phyloP scores from a whole-genome alignment of 2,797 vertebrate species.

The Eutrigla gurnardus region DNA sequence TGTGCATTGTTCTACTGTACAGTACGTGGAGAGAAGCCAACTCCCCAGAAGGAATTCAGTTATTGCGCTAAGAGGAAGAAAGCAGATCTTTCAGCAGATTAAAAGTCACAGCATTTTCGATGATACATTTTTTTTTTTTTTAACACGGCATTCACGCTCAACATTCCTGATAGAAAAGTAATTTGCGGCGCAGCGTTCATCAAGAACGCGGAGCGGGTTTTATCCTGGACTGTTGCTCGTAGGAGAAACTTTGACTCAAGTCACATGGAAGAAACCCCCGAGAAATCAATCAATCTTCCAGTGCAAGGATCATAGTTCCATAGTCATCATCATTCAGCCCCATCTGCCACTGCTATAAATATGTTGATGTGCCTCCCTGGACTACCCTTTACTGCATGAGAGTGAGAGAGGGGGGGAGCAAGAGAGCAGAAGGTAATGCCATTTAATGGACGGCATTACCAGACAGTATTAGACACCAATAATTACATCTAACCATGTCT shows the following conservation, averaged over 20 bases:
- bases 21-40: conserved; percentile 41
- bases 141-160: conserved; percentile 11
- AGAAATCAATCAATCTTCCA: conserved; percentile 71
- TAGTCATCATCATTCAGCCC: conserved; percentile 41
- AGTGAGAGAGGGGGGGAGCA: conserved; percentile 70
- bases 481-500: conserved; percentile 98
- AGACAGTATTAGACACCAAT: conserved; percentile 99
- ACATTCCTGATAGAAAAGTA: conserved; percentile 31
- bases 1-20: conserved; percentile 45
- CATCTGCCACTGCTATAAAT: conserved; percentile 56
- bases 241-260: conserved; percentile 81
- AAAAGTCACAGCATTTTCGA: conserved; percentile 28
- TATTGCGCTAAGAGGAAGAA: conserved; percentile 51
- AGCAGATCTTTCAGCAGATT: conserved; percentile 35
- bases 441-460: conserved; percentile 97
- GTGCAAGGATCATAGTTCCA: conserved; percentile 82
- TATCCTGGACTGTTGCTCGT: conserved; percentile 53
- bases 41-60: conserved; percentile 62
- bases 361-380: conserved; percentile 51
- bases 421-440: conserved; percentile 83
- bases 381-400: conserved; percentile 44
- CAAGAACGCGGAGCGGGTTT: background rate
- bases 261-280: conserved; percentile 75
- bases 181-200: conserved; percentile 13
- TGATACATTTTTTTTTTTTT: conserved; percentile 8